Percentiles rank a stretch among this genome's conserved stretches.
These are phyloP conservation scores for Archaeoteleia sp. DNA, from an alignment of 2,888 invertebrate genomes.

Conservation along the genomic window DNA sequence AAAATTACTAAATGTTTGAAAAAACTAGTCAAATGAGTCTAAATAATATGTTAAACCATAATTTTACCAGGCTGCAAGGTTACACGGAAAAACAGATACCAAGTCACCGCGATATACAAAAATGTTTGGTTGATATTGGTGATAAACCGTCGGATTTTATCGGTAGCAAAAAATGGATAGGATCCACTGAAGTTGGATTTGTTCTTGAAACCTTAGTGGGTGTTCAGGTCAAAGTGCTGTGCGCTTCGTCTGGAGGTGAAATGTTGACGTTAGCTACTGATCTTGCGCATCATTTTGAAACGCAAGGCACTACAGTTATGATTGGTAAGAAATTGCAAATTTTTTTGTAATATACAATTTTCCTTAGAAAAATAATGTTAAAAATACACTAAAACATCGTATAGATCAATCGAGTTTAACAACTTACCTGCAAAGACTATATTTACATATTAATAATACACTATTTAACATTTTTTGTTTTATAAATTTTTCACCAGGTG, in stretches of 20 bases:
- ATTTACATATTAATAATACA: no score
- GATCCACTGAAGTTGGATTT: constrained; percentile 97
- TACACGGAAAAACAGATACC: constrained; percentile 87
- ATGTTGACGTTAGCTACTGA: constrained; percentile 86
- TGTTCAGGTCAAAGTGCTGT: constrained; percentile 87
- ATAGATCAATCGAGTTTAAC: no score
- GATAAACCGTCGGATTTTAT: constrained; percentile 93
- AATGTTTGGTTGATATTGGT: constrained; percentile 94
- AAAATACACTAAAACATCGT: constrained; percentile 2
- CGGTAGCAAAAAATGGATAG: constrained; percentile 97
- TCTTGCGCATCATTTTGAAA: constrained; percentile 91
- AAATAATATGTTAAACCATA: constrained; percentile 1
- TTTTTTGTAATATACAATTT: constrained; percentile 32
- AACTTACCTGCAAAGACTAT: no score
- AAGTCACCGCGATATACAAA: constrained; percentile 90
- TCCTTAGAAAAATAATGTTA: no score
- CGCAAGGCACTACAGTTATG: constrained; percentile 97
- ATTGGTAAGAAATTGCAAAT: constrained; percentile 83
- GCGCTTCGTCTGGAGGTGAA: constrained; percentile 90
- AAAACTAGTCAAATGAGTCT: no score
- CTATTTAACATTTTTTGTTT: constrained; percentile 24
- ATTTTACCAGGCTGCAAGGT: constrained; percentile 74
- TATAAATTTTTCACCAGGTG: no score
- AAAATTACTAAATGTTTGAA: no score
- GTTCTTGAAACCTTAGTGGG: constrained; percentile 88